Conservation (phyloP, 2,888 invertebrate genomes). For the Patella ulyssiponensis region DNA sequence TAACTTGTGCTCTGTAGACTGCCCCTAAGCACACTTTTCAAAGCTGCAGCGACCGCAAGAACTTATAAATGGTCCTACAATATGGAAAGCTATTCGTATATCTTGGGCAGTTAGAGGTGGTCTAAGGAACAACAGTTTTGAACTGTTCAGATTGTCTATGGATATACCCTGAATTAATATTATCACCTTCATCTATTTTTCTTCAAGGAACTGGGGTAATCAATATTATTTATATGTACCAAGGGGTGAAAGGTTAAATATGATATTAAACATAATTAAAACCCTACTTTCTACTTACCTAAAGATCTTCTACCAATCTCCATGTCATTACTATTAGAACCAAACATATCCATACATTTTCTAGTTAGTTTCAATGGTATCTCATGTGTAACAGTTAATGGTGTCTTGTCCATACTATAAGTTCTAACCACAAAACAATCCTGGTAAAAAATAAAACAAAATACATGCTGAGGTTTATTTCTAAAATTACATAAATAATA, state of each 20-base stretch:
- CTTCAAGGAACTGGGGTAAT: not conserved
- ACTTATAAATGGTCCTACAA: no score
- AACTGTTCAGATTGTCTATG: no score
- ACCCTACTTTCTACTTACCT: constrained; percentile 53
- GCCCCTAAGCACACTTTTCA: no score
- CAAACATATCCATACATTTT: constrained; percentile 85
- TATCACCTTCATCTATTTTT: no score
- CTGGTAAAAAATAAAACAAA: constrained; percentile 71
- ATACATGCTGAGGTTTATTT: not conserved
- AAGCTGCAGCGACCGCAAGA: no score
- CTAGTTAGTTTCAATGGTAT: constrained; percentile 84
- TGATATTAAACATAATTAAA: no score
- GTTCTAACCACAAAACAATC: constrained; percentile 86
- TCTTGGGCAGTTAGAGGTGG: no score
- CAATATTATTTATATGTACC: not conserved
- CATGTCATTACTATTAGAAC: constrained; percentile 82
- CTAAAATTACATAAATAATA: not conserved
- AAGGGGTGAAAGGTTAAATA: not conserved
- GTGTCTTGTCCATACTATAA: constrained; percentile 78
- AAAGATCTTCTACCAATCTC: constrained; percentile 74
- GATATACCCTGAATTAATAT: no score
- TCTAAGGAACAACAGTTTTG: no score
- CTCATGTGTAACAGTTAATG: constrained; percentile 76
- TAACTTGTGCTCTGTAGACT: no score
- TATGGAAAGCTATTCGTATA: no score